A percentile compares a stretch with the other conserved stretches of the same genome.
These are phyloP conservation scores for Anagyrus pseudococci DNA, from an alignment of 2,888 invertebrate species.

Conservation along the genomic window DNA sequence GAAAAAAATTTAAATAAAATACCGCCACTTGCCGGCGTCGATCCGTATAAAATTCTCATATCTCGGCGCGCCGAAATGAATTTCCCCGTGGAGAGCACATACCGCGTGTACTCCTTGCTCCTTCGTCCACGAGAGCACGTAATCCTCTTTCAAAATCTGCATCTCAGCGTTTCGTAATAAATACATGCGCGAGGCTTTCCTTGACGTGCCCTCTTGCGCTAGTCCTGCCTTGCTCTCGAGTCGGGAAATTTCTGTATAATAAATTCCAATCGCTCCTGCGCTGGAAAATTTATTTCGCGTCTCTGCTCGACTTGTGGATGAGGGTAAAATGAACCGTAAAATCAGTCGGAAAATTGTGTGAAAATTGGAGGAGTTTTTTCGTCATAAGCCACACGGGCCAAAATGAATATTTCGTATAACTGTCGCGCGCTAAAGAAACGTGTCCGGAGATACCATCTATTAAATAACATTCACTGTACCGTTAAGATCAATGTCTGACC, in stretches of 20 bases:
- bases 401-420: neutral
- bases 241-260: neutral
- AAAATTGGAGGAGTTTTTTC: neutral
- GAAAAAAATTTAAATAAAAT: too few relatives aligned
- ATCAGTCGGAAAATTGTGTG: neutral
- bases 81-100: too few relatives aligned
- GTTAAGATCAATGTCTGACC: neutral
- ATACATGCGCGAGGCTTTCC: slow-evolving; percentile 8
- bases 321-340: neutral
- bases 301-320: neutral
- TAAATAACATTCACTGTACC: neutral
- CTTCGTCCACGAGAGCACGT: too few relatives aligned
- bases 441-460: neutral
- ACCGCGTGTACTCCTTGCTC: too few relatives aligned
- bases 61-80: too few relatives aligned
- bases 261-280: slow-evolving; percentile 5
- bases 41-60: too few relatives aligned
- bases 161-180: slow-evolving; percentile 24
- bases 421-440: neutral
- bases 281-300: neutral
- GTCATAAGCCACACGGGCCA: too few relatives aligned
- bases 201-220: too few relatives aligned
- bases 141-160: slow-evolving; percentile 26
- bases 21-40: too few relatives aligned
- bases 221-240: too few relatives aligned